Conservation (phyloP, 2,113 vertebrate genomes). For the Bujurquina vittata region DNA sequence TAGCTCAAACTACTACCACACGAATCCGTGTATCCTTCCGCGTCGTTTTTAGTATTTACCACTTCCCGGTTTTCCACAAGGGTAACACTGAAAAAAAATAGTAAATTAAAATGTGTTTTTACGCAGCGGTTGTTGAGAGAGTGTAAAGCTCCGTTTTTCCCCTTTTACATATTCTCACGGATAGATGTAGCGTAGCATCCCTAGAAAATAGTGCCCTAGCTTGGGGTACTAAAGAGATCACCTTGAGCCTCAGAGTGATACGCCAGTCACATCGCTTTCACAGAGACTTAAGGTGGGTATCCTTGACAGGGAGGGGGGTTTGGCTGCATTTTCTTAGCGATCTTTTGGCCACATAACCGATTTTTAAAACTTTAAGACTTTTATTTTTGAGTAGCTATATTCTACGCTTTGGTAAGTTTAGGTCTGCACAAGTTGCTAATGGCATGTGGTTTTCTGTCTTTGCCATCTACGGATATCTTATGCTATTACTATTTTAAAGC, state of each 20-base stretch:
- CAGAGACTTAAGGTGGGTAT: constrained; percentile 61
- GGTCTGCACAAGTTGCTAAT: background rate
- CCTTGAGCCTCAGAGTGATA: constrained; percentile 70
- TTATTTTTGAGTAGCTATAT: background rate
- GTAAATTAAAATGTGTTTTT: background rate
- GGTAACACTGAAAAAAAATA: background rate
- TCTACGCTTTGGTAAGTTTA: background rate
- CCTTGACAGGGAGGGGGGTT: background rate
- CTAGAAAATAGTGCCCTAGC: constrained; percentile 74
- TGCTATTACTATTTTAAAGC: background rate
- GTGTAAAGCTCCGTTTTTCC: constrained; percentile 75
- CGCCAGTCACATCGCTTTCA: constrained; percentile 23
- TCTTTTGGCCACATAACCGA: no score
- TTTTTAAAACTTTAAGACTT: background rate
- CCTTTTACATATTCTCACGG: constrained; percentile 56
- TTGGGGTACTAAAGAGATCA: constrained; percentile 62
- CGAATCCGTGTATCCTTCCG: constrained; percentile 51
- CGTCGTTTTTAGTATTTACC: background rate
- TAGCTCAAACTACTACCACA: constrained; percentile 2
- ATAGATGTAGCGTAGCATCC: constrained; percentile 68
- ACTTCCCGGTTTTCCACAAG: background rate
- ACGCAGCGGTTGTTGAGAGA: accelerated
- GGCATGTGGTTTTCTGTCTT: background rate
- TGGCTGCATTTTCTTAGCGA: accelerated
- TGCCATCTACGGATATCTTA: background rate